Base-by-base conservation (phyloP, 2,888 invertebrate species). In the Agrochola lota region DNA sequence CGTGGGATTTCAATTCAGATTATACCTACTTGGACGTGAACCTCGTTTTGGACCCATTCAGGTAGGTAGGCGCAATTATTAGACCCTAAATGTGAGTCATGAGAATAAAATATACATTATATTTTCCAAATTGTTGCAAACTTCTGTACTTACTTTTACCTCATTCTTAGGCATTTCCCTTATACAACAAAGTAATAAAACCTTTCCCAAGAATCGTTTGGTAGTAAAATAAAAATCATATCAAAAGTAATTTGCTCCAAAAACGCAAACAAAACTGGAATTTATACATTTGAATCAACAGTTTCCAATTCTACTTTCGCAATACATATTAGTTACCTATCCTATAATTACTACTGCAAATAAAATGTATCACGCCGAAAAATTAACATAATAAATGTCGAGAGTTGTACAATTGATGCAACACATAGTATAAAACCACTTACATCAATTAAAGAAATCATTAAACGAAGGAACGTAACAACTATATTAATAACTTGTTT, bases 1-100 rank as follows among this genome's bases (percentile, higher is more conserved):
- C 77, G 85, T 90, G 85, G 77, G 80, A 85, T 89, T 83, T 77
- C 84, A 85, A 85, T 86, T 82, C 81, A 78, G 78, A 83, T 85
- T 78, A 83, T 83, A 77, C 62, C 35, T 57, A 55, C 52, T 68
- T 72, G 55, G 17, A 46, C 9, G 20, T n/a, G 55, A 83, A 80
- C 57, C 74, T 78, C 78, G 46, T 74, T 76, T 77, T 46, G 26
- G 69, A 73, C 35, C 30, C 74, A 77, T 76, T 79, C 59, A 68
- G 30, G 63, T 73, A 84, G 59, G 62, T 40, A n/a, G 40, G 62
- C 40, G 26, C 70, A 80, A 64, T 78, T 81, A 83, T 78, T 78
- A 78, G 71, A 60, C 74, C 71, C 46, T 72, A 78, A 83, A 23
- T 78, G 60, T 67, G 52, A 64, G n/a, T 75, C 75, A 69, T 73